Conservation (phyloP, 2,888 invertebrate genomes). For the Electrophaes corylata region DNA sequence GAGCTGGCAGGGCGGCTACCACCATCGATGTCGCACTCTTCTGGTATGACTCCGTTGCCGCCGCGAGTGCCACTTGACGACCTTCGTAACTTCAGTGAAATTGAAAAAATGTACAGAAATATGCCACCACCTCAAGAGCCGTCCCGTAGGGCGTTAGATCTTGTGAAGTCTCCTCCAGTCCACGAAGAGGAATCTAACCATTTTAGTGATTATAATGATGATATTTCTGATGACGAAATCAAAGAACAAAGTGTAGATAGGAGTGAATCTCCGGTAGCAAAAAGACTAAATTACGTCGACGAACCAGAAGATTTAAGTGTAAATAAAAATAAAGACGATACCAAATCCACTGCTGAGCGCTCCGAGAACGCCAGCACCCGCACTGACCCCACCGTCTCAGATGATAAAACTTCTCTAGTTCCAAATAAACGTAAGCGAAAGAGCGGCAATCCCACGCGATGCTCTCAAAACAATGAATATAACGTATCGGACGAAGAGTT, state of each 20-base stretch:
- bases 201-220: slow-evolving; percentile 72
- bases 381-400: slow-evolving; percentile 66
- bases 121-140: slow-evolving; percentile 66
- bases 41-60: slow-evolving; percentile 78
- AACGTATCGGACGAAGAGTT: slow-evolving; percentile 78
- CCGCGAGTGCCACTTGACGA: slow-evolving; percentile 78
- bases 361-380: slow-evolving; percentile 55
- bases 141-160: slow-evolving; percentile 66
- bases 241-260: slow-evolving; percentile 58
- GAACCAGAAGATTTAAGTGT: slow-evolving; percentile 89
- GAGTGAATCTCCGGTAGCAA: slow-evolving; percentile 55
- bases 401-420: slow-evolving; percentile 76
- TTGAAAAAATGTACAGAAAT: slow-evolving; percentile 81
- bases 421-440: slow-evolving; percentile 91
- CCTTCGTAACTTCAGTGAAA: slow-evolving; percentile 81
- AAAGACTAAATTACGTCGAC: slow-evolving; percentile 76
- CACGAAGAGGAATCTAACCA: slow-evolving; percentile 68
- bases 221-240: slow-evolving; percentile 66
- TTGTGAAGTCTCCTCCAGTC: slow-evolving; percentile 58
- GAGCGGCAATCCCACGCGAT: slow-evolving; percentile 92
- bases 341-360: slow-evolving; percentile 73
- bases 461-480: slow-evolving; percentile 84
- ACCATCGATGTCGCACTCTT: slow-evolving; percentile 57
- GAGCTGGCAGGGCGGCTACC: slow-evolving; percentile 79
- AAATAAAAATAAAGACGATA: slow-evolving; percentile 86